These are phyloP conservation scores for Pseudotriccus pelzelni DNA, from an alignment of 2,797 vertebrate genomes.

Conservation along the genomic window DNA sequence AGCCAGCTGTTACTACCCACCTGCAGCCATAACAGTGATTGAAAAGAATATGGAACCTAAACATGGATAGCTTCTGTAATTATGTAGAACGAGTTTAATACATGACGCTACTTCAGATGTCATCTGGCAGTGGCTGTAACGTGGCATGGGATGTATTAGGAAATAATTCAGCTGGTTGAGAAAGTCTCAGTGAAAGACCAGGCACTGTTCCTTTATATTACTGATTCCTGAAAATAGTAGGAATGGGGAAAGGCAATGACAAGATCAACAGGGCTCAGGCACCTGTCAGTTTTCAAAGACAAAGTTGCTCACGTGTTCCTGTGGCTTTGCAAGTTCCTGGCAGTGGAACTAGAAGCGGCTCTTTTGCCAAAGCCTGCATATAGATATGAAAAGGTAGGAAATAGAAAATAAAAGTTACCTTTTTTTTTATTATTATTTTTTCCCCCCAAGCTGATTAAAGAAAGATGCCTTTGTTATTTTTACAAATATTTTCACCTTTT, in stretches of 20 bases:
- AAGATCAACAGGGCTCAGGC: neutral
- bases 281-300: neutral
- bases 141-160: neutral
- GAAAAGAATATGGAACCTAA: constrained; percentile 60
- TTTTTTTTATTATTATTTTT: neutral
- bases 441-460: neutral
- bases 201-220: neutral
- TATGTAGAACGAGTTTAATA: constrained; percentile 50
- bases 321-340: neutral
- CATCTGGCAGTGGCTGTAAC: neutral
- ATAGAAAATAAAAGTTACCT: neutral
- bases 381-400: neutral
- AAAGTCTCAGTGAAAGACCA: neutral
- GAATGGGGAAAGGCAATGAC: neutral
- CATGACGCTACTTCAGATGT: constrained; percentile 45
- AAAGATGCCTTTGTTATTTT: neutral
- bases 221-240: neutral
- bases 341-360: neutral
- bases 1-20: constrained; percentile 69
- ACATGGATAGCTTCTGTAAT: constrained; percentile 52
- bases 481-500: neutral
- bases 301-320: neutral
- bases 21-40: constrained; percentile 67
- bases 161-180: constrained; percentile 12
- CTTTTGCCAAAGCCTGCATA: neutral